phyloP scores from a whole-genome alignment of 2,888 invertebrate genomes.

The Macaria liturata region DNA sequence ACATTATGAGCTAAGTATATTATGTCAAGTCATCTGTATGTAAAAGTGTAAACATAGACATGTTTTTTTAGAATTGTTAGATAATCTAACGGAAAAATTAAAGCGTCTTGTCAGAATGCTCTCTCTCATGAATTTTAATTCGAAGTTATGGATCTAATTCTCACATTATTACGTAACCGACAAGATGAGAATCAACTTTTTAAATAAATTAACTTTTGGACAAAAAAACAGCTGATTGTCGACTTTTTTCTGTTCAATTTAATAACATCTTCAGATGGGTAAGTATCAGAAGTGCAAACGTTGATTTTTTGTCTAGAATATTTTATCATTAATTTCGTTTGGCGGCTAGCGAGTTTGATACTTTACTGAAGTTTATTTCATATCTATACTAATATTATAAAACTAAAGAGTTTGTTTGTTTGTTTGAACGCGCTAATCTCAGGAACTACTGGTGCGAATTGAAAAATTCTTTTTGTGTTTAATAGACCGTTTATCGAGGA shows the following conservation, averaged over 20 bases:
- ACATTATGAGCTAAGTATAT: not conserved
- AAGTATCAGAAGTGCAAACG: conserved; percentile 7
- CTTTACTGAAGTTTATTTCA: no score
- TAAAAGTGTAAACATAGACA: conserved; percentile 14
- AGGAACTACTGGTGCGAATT: no score
- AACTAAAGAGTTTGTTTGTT: no score
- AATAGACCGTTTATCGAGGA: no score
- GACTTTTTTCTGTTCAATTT: conserved; percentile 17
- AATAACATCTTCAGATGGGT: conserved; percentile 9
- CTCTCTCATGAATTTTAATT: conserved; percentile 19
- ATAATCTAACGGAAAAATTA: conserved; percentile 25
- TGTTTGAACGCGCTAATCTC: no score
- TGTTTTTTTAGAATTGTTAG: not conserved
- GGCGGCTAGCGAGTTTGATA: conserved; percentile 1
- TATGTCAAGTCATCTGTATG: not conserved
- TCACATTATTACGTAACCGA: conserved; percentile 22
- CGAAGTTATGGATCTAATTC: conserved; percentile 20
- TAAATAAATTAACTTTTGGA: conserved; percentile 12
- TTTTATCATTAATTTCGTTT: conserved; percentile 14
- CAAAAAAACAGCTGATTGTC: conserved; percentile 20
- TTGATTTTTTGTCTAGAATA: conserved; percentile 8
- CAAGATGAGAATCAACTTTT: conserved; percentile 17
- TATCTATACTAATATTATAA: no score
- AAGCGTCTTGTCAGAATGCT: conserved; percentile 9
- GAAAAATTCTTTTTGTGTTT: no score